Percentiles rank a stretch among this genome's conserved stretches.
These are phyloP conservation scores for Chrysemys picta DNA, from an alignment of 2,113 vertebrate genomes.

Conservation along the genomic window DNA sequence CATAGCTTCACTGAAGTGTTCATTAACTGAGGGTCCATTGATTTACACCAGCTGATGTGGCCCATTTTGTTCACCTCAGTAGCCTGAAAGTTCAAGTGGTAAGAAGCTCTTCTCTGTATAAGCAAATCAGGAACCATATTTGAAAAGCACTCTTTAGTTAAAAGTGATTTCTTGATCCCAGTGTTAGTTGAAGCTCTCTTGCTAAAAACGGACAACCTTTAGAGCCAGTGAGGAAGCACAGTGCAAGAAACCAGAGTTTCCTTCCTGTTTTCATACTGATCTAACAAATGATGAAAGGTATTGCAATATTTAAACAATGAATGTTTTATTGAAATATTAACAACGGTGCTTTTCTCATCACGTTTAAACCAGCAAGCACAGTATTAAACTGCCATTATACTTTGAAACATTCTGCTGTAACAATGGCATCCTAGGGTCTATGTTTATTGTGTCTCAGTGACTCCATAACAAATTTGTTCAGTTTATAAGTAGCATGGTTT, in stretches of 20 bases:
- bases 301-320: not conserved
- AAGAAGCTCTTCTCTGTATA: not conserved
- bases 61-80: not conserved
- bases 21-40: not conserved
- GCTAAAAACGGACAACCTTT: not conserved
- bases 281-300: not conserved
- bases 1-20: not conserved
- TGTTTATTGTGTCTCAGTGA: not conserved
- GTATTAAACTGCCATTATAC: not conserved
- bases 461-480: not conserved
- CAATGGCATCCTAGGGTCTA: too few relatives aligned
- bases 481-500: not conserved
- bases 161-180: accelerated
- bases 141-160: accelerated
- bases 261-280: accelerated
- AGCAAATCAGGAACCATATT: accelerated
- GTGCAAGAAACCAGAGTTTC: not conserved
- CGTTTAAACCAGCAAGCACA: not conserved
- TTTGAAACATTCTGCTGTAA: not conserved
- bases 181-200: not conserved
- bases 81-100: not conserved
- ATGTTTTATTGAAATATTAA: not conserved
- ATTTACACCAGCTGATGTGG: not conserved
- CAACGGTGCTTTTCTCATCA: not conserved
- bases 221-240: not conserved